Conservation (phyloP, 2,888 invertebrate species). For the Laspeyria flexula region DNA sequence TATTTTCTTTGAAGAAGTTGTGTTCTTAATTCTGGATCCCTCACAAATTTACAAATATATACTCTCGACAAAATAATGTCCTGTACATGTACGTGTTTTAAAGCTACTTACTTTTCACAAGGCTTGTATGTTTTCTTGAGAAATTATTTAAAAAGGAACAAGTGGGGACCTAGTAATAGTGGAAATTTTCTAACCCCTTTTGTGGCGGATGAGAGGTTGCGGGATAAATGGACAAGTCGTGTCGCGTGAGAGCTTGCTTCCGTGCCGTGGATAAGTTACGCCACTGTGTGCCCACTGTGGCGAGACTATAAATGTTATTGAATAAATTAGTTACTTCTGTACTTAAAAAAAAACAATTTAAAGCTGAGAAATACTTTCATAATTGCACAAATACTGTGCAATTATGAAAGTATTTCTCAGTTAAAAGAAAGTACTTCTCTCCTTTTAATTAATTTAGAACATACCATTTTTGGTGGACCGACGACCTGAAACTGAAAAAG, state of each 20-base stretch:
- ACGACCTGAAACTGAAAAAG: too few species aligned
- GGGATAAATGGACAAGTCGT: constrained; percentile 81
- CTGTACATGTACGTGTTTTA: neutral
- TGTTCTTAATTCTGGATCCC: neutral
- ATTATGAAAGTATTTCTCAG: too few species aligned
- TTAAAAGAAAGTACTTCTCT: too few species aligned
- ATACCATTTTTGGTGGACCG: too few species aligned
- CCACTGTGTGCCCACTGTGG: constrained; percentile 26
- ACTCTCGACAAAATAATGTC: constrained; percentile 3
- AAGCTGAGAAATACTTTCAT: too few species aligned
- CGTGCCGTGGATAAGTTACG: constrained; percentile 34
- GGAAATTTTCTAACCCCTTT: constrained; percentile 68
- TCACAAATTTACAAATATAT: neutral
- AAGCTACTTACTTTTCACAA: neutral
- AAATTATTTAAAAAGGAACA: constrained; percentile 27
- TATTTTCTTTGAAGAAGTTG: neutral
- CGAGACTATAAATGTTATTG: neutral
- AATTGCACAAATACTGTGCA: too few species aligned
- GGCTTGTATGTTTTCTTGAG: constrained; percentile 13
- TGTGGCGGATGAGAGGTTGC: constrained; percentile 56
- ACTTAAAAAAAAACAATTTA: too few species aligned
- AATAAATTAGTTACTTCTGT: neutral
- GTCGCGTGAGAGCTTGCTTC: constrained; percentile 74
- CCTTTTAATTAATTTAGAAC: too few species aligned
- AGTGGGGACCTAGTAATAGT: constrained; percentile 27